Percentiles rank a stretch among this genome's conserved stretches.
Evolutionary conservation across 2,797 vertebrate species (phyloP).

Genomic region (Otolemur crassicaudatus): DNA sequence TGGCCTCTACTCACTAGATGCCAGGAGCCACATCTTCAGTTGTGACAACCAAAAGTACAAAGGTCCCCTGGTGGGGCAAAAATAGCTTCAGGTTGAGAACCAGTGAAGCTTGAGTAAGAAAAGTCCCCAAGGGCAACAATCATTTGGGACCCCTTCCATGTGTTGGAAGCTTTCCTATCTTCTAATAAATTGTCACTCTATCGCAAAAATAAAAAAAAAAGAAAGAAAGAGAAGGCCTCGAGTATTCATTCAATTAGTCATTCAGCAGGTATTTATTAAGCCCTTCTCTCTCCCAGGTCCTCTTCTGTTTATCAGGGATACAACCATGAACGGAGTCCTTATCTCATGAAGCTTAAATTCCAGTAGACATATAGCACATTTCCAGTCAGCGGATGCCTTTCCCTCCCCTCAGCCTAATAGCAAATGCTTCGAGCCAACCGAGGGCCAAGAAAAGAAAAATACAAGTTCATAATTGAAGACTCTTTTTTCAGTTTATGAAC

Average conservation of each 20-base stretch:
- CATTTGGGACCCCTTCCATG: too few relatives aligned
- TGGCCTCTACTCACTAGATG: not conserved
- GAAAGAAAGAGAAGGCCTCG: not conserved
- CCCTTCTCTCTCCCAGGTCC: not conserved
- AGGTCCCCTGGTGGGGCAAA: not conserved
- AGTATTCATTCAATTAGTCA: not conserved
- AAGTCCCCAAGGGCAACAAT: not conserved
- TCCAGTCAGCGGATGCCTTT: constrained; percentile 1
- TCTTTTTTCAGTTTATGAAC: constrained; percentile 85
- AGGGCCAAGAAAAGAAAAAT: constrained; percentile 67
- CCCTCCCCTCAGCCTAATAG: not conserved
- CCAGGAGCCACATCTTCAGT: not conserved
- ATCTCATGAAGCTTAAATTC: constrained; percentile 9
- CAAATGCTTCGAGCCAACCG: constrained; percentile 50
- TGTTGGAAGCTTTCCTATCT: too few relatives aligned
- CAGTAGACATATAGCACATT: not conserved
- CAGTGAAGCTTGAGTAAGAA: not conserved
- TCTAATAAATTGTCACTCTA: too few relatives aligned
- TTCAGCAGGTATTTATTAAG: not conserved
- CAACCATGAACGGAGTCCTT: not conserved
- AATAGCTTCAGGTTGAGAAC: not conserved
- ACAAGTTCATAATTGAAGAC: constrained; percentile 77
- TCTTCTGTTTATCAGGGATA: not conserved
- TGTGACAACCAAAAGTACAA: not conserved
- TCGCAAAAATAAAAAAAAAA: too few relatives aligned